Percentiles rank a stretch among this genome's conserved stretches.
These are phyloP conservation scores for Ficedula albicollis DNA, from an alignment of 2,797 vertebrate species.

Conservation along the genomic window DNA sequence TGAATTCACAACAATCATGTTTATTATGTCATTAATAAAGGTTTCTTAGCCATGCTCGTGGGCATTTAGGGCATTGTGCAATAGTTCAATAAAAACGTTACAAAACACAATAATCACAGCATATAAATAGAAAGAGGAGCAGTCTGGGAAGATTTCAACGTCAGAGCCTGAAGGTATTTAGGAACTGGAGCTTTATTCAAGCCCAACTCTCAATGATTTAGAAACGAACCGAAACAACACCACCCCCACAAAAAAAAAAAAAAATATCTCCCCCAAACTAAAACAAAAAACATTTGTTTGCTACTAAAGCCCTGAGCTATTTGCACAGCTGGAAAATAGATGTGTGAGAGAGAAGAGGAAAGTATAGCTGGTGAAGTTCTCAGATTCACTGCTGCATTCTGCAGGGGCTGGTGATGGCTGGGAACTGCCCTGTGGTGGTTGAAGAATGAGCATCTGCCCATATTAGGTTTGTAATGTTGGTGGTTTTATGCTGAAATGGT, in stretches of 20 bases:
- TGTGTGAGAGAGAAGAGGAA: neutral
- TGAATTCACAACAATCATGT: neutral
- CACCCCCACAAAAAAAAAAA: neutral
- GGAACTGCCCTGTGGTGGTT: neutral
- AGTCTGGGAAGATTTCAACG: neutral
- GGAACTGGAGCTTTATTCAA: neutral
- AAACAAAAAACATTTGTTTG: neutral
- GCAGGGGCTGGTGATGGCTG: neutral
- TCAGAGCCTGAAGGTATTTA: neutral
- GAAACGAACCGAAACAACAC: neutral
- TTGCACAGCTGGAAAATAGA: neutral
- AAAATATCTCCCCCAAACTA: neutral
- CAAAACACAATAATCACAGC: slow-evolving; percentile 8
- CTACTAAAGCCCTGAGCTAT: neutral
- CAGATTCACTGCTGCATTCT: neutral
- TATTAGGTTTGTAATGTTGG: neutral
- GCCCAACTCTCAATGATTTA: neutral
- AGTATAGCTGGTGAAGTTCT: neutral
- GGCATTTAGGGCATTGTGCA: slow-evolving; percentile 31
- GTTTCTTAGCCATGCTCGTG: neutral
- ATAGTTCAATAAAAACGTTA: slow-evolving; percentile 15
- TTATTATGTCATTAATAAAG: slow-evolving; percentile 12
- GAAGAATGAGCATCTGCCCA: neutral
- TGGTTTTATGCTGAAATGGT: no score
- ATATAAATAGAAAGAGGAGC: slow-evolving; percentile 20